Base-by-base conservation (phyloP, 2,113 vertebrate genomes). In the Nothobranchius kuhntae region DNA sequence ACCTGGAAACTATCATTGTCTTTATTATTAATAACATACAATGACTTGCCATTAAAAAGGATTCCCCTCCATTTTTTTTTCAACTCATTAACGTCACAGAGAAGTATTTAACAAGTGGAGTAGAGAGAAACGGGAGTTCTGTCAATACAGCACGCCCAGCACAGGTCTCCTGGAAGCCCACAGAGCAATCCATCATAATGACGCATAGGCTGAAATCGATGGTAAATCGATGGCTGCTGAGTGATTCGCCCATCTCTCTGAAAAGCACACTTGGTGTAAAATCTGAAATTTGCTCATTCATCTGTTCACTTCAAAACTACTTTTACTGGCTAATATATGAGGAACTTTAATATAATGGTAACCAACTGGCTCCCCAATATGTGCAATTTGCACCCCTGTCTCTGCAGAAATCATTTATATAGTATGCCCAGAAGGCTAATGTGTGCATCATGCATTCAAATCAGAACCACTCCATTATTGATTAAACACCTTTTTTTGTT, bases 121-220 rank as follows among this genome's bases (percentile, higher is more conserved):
- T 72, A 76, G 81, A 77, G 75, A 56, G 78, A 73, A 83, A 87
- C 61, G 71, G 82, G 84, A 86, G 84, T 53, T 68, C 72, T 83
- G 87, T 91, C 89, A 78, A 91, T 92, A 89, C 60, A 12, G 55
- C 57, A 1, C 74, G 58, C 77, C 50, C 73, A 52, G 61, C 15
- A 9, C 68, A 40, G 83, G 74, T 87, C 83, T 86, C 84, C 83
- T 86, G 4, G 63, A 90, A 88, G 81, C 83, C 78, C 85, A 69
- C 77, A 42, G 61, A 82, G 78, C 87, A 78, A 91, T 93, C 88
- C 88, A 92, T 92, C 91, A 91, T 90, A 85, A 86, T 91, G 89
- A 90, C 89, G 89, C 83, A 60, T 52, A n/a, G 84, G 68, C 77
- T 55, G 73, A 71, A 79, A 92, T 91, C 91, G 80, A 92, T 92